phyloP scores from a whole-genome alignment of 2,888 invertebrate species.

The Campoplex capitator region DNA sequence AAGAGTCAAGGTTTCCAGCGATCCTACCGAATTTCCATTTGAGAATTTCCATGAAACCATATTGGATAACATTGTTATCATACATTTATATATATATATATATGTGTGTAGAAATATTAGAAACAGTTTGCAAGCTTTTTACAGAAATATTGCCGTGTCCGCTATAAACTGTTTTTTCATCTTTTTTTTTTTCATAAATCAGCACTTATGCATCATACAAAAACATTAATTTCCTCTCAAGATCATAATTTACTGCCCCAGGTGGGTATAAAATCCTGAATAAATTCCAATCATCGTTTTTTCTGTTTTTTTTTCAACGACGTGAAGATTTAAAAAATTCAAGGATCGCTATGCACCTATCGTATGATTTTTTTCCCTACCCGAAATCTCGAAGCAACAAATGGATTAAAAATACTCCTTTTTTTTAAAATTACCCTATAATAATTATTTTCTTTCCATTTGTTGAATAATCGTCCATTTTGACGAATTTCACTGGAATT shows the following conservation, averaged over 20 bases:
- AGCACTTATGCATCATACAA: not conserved
- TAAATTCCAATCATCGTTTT: not conserved
- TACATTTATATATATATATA: not conserved
- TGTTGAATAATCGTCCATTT: not conserved
- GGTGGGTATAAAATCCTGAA: not conserved
- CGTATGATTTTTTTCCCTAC: not conserved
- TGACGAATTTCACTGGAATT: not conserved
- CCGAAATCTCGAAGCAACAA: conserved; percentile 8
- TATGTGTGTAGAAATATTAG: conserved; percentile 1
- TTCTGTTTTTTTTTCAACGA: not conserved
- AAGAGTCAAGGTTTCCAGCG: not conserved
- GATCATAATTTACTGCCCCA: conserved; percentile 18
- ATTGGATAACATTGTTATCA: not conserved
- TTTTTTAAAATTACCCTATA: not conserved
- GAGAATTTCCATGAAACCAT: not conserved
- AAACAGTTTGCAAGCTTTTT: conserved; percentile 39
- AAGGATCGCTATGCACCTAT: not conserved
- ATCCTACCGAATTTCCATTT: not conserved
- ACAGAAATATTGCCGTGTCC: conserved; percentile 17
- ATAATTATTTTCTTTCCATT: conserved; percentile 7
- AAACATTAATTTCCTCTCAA: not conserved
- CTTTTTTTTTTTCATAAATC: not conserved
- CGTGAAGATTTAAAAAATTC: not conserved
- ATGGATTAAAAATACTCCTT: not conserved
- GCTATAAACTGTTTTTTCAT: conserved; percentile 2